Evolutionary conservation across 2,888 invertebrate genomes (phyloP).

Genomic region (Tyria jacobaeae): DNA sequence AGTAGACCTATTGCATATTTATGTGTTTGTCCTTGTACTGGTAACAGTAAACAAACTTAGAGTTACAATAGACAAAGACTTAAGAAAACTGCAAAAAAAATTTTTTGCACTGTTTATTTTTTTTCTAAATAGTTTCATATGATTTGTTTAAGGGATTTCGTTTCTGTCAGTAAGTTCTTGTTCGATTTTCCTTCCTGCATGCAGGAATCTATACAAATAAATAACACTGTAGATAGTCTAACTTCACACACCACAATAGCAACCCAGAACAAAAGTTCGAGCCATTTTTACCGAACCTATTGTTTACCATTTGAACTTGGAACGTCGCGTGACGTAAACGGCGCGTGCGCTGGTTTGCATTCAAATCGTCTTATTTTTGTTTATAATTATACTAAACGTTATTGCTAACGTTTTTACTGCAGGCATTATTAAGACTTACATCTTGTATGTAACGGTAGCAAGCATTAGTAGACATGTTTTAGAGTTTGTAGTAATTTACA

Average conservation of each 20-base stretch:
- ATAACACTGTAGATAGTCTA: slow-evolving; percentile 46
- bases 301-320: slow-evolving; percentile 82
- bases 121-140: no score
- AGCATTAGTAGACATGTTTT: slow-evolving; percentile 11
- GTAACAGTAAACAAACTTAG: not conserved
- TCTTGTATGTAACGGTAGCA: slow-evolving; percentile 24
- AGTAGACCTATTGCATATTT: no score
- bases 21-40: not conserved
- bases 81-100: no score
- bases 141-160: not conserved
- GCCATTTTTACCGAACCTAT: slow-evolving; percentile 80
- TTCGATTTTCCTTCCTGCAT: slow-evolving; percentile 16
- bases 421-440: slow-evolving; percentile 24
- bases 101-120: no score
- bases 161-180: not conserved
- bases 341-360: slow-evolving; percentile 82
- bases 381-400: slow-evolving; percentile 67
- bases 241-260: slow-evolving; percentile 68
- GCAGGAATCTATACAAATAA: slow-evolving; percentile 24
- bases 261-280: slow-evolving; percentile 80
- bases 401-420: slow-evolving; percentile 46
- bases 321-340: slow-evolving; percentile 79
- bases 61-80: no score
- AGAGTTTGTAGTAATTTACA: slow-evolving; percentile 7
- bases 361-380: slow-evolving; percentile 72